Conservation (phyloP, 2,888 invertebrate genomes). For the Eumerus sabulonum region DNA sequence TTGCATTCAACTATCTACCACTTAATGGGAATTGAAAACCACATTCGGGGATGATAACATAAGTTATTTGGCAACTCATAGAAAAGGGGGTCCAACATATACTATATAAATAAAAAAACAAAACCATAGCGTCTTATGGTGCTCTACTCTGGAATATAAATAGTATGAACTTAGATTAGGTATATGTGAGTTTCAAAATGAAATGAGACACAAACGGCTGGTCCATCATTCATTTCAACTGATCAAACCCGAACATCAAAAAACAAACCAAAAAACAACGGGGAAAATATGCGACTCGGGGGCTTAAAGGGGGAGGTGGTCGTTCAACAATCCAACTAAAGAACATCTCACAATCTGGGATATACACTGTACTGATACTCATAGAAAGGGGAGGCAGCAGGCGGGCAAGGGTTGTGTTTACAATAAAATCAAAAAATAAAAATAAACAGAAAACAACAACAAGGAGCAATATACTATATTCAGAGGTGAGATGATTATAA, state of each 20-base stretch:
- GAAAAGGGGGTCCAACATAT: too few relatives aligned
- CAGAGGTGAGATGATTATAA: slow-evolving; percentile 55
- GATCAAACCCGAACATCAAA: too few relatives aligned
- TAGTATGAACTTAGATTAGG: slow-evolving; percentile 5
- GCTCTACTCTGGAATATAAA: slow-evolving; percentile 28
- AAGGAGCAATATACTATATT: slow-evolving; percentile 59
- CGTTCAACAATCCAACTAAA: background rate
- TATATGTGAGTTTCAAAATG: background rate
- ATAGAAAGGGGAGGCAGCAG: slow-evolving; percentile 23
- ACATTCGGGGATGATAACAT: slow-evolving; percentile 28
- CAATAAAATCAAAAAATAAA: slow-evolving; percentile 60
- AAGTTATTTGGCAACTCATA: too few relatives aligned
- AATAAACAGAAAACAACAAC: too few relatives aligned
- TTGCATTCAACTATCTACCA: slow-evolving; percentile 37
- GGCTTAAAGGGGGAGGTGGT: too few relatives aligned
- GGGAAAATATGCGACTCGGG: too few relatives aligned
- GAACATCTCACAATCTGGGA: slow-evolving; percentile 8
- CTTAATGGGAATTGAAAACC: slow-evolving; percentile 13
- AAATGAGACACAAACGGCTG: slow-evolving; percentile 6
- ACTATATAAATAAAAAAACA: slow-evolving; percentile 2
- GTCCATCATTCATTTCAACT: too few relatives aligned
- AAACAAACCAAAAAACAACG: too few relatives aligned
- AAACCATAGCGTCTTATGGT: slow-evolving; percentile 20
- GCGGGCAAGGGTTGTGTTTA: slow-evolving; percentile 39
- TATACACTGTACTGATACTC: slow-evolving; percentile 16